Conservation (phyloP, 2,113 vertebrate species). For the Tragelaphus strepsiceros region DNA sequence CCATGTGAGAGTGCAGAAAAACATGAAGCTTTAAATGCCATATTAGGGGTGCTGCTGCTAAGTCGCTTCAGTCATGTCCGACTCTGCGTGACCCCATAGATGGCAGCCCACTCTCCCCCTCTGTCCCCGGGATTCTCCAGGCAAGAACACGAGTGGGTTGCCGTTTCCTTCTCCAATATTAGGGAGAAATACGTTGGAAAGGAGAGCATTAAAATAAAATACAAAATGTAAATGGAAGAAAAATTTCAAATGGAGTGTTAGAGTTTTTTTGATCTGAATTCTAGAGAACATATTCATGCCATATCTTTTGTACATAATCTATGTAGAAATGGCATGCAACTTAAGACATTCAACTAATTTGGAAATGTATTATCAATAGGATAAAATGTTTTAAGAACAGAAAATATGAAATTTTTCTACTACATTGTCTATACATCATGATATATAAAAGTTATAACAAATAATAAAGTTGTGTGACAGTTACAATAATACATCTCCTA, state of each 20-base stretch:
- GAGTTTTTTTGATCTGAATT: background rate
- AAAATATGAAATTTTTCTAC: background rate
- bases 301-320: background rate
- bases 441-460: background rate
- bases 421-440: background rate
- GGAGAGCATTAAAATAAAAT: background rate
- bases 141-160: background rate
- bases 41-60: background rate
- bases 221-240: background rate
- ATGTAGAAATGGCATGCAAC: background rate
- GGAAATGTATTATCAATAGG: background rate
- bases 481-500: background rate
- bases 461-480: background rate
- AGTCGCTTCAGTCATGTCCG: background rate
- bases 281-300: background rate
- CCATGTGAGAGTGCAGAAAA: background rate
- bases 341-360: background rate
- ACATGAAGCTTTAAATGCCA: background rate
- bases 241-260: background rate
- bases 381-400: background rate
- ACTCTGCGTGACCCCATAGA: accelerated
- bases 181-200: background rate
- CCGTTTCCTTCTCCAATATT: background rate
- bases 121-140: background rate
- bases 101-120: background rate